These are phyloP conservation scores for Parazoanthus swiftii DNA, from an alignment of 92 coral and sea anemone species.

Conservation along the genomic window DNA sequence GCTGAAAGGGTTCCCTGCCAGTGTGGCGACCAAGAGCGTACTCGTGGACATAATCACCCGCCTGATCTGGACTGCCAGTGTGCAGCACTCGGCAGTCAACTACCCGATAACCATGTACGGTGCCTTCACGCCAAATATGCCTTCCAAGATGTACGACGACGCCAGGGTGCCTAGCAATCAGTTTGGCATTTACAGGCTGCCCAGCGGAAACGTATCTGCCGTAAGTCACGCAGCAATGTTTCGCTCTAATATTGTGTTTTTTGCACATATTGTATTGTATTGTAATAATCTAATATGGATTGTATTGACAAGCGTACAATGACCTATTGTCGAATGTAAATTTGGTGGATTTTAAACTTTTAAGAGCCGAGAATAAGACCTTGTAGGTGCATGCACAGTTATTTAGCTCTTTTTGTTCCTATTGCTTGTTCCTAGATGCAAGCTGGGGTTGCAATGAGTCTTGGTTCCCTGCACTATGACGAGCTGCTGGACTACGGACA, in stretches of 20 bases:
- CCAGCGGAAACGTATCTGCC: slow-evolving; percentile 79
- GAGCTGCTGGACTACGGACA: slow-evolving; percentile 86
- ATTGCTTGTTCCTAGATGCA: slow-evolving; percentile 58
- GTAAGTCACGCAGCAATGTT: slow-evolving; percentile 56
- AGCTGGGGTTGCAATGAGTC: slow-evolving; percentile 92
- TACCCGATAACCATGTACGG: slow-evolving; percentile 95
- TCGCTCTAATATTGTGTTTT: no score
- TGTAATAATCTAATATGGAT: no score
- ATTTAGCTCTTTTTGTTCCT: background rate
- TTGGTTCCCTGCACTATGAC: slow-evolving; percentile 91
- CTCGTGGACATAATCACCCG: slow-evolving; percentile 70
- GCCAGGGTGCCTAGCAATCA: slow-evolving; percentile 63
- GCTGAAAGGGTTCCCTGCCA: slow-evolving; percentile 88
- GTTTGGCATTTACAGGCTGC: slow-evolving; percentile 69
- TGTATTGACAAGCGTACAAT: no score
- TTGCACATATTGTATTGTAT: no score
- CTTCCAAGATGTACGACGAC: slow-evolving; percentile 94
- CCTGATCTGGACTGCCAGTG: slow-evolving; percentile 86
- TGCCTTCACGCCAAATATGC: slow-evolving; percentile 95
- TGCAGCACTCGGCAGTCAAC: slow-evolving; percentile 93
- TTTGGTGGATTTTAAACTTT: no score
- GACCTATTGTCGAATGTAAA: no score
- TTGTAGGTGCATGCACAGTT: no score
- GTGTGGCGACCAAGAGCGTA: slow-evolving; percentile 38
- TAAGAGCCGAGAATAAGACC: no score